These are phyloP conservation scores for Noturus placidus DNA, from an alignment of 2,113 vertebrate genomes.

Conservation along the genomic window DNA sequence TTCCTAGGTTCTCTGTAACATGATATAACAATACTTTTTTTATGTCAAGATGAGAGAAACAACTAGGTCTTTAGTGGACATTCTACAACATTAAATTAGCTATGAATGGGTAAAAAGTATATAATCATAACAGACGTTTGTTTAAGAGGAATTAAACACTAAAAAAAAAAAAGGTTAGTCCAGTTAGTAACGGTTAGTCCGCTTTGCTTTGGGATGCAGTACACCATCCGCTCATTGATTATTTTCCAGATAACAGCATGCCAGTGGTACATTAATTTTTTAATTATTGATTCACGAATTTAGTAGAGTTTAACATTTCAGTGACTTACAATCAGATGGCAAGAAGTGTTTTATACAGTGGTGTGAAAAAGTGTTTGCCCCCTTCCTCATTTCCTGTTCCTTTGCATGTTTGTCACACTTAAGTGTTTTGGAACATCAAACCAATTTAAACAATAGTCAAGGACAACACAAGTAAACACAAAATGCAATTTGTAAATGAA, in stretches of 20 bases:
- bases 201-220: too few relatives aligned
- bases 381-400: too few relatives aligned
- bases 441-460: too few relatives aligned
- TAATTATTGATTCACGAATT: background rate
- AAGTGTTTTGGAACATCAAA: too few relatives aligned
- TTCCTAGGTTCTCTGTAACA: background rate
- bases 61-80: background rate
- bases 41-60: background rate
- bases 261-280: background rate
- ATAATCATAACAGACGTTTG: background rate
- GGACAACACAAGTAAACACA: too few relatives aligned
- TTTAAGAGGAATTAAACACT: background rate
- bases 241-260: background rate
- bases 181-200: too few relatives aligned
- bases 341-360: background rate
- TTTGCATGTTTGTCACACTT: too few relatives aligned
- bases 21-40: background rate
- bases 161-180: too few relatives aligned
- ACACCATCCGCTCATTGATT: background rate
- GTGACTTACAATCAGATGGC: background rate
- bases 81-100: background rate
- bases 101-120: background rate
- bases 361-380: too few relatives aligned
- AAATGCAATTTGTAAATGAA: too few relatives aligned
- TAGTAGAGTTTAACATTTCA: background rate